Percentiles rank a stretch among this genome's conserved stretches.
Conservation (phyloP, 2,888 invertebrate species). For the Teleiodes luculella region DNA sequence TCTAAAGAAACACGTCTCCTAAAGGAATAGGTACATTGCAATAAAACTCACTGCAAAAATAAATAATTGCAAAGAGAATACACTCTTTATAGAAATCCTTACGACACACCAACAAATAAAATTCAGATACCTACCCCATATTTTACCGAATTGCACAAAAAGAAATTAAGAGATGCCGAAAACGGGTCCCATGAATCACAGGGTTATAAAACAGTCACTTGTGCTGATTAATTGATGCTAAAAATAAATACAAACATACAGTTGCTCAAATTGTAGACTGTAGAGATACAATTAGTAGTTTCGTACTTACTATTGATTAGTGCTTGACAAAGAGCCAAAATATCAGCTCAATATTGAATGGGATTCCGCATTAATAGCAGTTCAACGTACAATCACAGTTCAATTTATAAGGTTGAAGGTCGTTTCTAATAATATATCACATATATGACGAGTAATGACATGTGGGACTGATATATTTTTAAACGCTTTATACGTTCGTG, state of each 20-base stretch:
- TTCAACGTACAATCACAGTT: constrained; percentile 11
- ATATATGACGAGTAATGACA: constrained; percentile 1
- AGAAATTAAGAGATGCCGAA: not conserved
- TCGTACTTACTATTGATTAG: constrained; percentile 6
- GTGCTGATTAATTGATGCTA: not conserved
- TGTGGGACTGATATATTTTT: not conserved
- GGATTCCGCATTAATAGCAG: constrained; percentile 6
- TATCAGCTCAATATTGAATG: constrained; percentile 2
- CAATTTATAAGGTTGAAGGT: constrained; percentile 14
- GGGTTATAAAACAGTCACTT: not conserved
- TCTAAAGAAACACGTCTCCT: too few species aligned
- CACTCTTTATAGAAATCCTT: too few species aligned
- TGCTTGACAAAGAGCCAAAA: constrained; percentile 20
- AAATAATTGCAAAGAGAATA: too few species aligned
- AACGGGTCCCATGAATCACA: not conserved
- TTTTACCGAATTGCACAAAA: too few species aligned
- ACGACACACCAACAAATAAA: too few species aligned
- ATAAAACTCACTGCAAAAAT: too few species aligned
- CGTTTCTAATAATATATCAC: constrained; percentile 8
- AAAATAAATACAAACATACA: not conserved
- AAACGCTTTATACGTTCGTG: not conserved
- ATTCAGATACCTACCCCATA: too few species aligned
- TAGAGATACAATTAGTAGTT: not conserved
- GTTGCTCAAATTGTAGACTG: not conserved
- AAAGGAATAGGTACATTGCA: too few species aligned